Evolutionary conservation across 2,888 invertebrate species (phyloP), one percentile per base, ranked within the genome.

Genomic region (Onchidella celtica): DNA sequence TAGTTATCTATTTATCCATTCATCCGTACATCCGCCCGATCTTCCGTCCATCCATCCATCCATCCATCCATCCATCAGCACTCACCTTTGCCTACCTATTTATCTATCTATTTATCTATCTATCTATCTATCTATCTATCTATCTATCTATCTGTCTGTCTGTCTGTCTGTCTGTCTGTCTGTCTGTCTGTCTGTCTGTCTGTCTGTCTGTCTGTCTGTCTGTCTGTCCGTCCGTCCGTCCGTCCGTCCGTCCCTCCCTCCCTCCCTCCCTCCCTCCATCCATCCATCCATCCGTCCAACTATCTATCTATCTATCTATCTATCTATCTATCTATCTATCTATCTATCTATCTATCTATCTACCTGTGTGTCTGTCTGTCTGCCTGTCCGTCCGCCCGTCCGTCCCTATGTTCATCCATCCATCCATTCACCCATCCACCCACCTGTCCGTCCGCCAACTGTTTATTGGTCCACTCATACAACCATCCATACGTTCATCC

Each of bases 201-300:
- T 75, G 38, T 75, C 40, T 47, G 29, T 66, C 66, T 76, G 47
- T 66, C 65, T 76, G 27, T 47, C 76, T 38, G 32, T 66, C 47
- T 65, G 0, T 40, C 65, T 65, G 0, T 66, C 76, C 66, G 1
- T 76, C 76, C 66, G 0, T 76, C 76, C n/a, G n/a, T n/a, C n/a
- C n/a, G n/a, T n/a, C n/a, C n/a, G n/a, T n/a, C n/a, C n/a, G n/a
- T n/a, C n/a, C n/a, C n/a, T n/a, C n/a, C n/a, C n/a, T n/a, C n/a
- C n/a, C n/a, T n/a, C n/a, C n/a, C n/a, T n/a, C n/a, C n/a, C n/a
- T n/a, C n/a, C n/a, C n/a, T n/a, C n/a, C n/a, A n/a, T n/a, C n/a
- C n/a, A n/a, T 47, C 47, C 6, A 47, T 47, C 17, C 47, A 47
- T 11, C 9, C 47, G 6, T 17, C 6, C 17, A 47, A 6, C 47